Conservation (phyloP, 1,140 invertebrate species). For the Hycleus cichorii region DNA sequence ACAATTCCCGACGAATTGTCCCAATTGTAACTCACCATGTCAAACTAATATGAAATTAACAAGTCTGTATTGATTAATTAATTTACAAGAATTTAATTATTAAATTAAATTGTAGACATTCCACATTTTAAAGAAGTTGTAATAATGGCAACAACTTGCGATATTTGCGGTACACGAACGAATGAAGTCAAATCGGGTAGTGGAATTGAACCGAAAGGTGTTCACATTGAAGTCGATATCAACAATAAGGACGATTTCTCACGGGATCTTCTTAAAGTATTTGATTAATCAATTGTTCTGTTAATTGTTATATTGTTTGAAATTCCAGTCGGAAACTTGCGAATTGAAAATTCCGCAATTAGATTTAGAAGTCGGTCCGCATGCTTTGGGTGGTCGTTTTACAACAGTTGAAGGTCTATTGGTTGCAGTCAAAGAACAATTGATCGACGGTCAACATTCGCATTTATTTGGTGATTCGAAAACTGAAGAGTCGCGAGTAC, state of each 20-base stretch:
- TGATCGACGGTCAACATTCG: slow-evolving; percentile 51
- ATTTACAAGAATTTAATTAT: slow-evolving; percentile 31
- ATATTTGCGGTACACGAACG: slow-evolving; percentile 80
- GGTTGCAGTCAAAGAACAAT: slow-evolving; percentile 59
- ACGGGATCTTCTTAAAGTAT: slow-evolving; percentile 80
- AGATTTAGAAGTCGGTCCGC: slow-evolving; percentile 77
- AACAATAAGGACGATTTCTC: slow-evolving; percentile 70
- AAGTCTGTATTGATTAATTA: slow-evolving; percentile 45
- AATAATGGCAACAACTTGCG: slow-evolving; percentile 94
- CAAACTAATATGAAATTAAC: slow-evolving; percentile 96
- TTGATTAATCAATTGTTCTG: no score
- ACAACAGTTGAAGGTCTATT: slow-evolving; percentile 89
- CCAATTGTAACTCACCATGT: slow-evolving; percentile 73
- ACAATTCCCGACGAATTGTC: slow-evolving; percentile 82
- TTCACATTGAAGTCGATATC: slow-evolving; percentile 70
- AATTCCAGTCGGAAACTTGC: slow-evolving; percentile 75
- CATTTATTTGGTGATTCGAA: slow-evolving; percentile 71
- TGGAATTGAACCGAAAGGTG: slow-evolving; percentile 80
- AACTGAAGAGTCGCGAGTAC: slow-evolving; percentile 46
- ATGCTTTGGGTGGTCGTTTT: slow-evolving; percentile 86
- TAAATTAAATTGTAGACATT: slow-evolving; percentile 56
- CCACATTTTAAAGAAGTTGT: slow-evolving; percentile 96
- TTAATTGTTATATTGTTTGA: no score
- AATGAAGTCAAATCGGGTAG: slow-evolving; percentile 94
- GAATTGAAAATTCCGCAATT: slow-evolving; percentile 81